Conservation (phyloP, 30 jellyfish, hydroid and myxozoan genomes). For the Aurelia sp. region DNA sequence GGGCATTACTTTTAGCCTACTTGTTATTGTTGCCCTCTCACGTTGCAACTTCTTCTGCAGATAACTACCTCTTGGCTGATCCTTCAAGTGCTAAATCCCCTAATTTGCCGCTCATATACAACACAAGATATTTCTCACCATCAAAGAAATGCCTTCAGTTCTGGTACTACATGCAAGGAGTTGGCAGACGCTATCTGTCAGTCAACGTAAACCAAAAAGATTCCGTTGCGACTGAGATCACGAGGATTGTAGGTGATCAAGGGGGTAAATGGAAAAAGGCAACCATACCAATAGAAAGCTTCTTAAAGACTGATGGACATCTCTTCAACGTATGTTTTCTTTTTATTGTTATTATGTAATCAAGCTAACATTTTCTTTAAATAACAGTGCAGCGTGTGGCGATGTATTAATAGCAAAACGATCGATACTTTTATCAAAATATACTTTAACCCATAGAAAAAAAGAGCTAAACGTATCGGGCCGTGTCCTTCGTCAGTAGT, state of each 20-base stretch:
- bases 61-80: conserved; percentile 62
- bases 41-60: neutral
- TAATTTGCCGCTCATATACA: conserved; percentile 39
- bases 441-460: no score
- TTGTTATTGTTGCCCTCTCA: no score
- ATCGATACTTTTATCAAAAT: no score
- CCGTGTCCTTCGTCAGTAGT: no score
- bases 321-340: conserved; percentile 21
- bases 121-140: conserved; percentile 49
- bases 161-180: conserved; percentile 68
- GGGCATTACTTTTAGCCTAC: no score
- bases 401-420: no score
- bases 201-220: conserved; percentile 43
- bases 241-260: conserved; percentile 53
- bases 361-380: no score
- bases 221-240: conserved; percentile 16
- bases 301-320: conserved; percentile 15
- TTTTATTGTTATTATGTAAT: neutral
- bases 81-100: conserved; percentile 44
- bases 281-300: conserved; percentile 31
- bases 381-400: no score
- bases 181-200: conserved; percentile 34
- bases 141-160: conserved; percentile 54
- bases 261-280: conserved; percentile 65
- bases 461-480: no score